Evolutionary conservation across 2,797 vertebrate species (phyloP).

Genomic region (Micrastur ruficollis): DNA sequence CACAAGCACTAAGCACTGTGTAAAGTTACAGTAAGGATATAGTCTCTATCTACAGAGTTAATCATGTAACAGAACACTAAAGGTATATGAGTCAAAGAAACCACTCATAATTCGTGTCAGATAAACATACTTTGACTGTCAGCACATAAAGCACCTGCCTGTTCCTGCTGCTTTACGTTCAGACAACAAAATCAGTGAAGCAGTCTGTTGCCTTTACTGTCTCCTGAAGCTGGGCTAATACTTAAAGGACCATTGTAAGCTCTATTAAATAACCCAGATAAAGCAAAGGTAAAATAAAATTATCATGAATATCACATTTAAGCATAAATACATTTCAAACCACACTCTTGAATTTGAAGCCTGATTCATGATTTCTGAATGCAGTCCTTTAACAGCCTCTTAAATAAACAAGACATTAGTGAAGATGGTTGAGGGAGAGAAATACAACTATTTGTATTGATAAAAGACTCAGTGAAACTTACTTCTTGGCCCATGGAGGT

Average conservation of each 20-base stretch:
- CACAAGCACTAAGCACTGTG: not conserved
- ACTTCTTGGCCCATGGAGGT: not conserved
- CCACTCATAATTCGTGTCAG: not conserved
- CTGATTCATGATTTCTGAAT: not conserved
- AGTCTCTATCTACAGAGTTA: not conserved
- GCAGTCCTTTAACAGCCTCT: not conserved
- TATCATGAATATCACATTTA: not conserved
- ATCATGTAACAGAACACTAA: not conserved
- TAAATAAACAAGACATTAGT: not conserved
- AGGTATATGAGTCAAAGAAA: not conserved
- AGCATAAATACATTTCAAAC: not conserved
- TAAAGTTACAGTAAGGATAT: not conserved
- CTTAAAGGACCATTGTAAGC: not conserved
- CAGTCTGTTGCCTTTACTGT: not conserved
- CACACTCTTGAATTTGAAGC: not conserved
- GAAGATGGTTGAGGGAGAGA: not conserved
- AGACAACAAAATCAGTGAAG: not conserved
- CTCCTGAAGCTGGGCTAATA: not conserved
- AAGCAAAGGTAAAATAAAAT: not conserved
- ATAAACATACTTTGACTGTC: not conserved
- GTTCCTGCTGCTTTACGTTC: not conserved
- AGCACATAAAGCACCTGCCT: not conserved
- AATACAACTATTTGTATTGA: not conserved
- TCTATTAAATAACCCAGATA: not conserved
- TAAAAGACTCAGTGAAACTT: not conserved